These are phyloP conservation scores for Spizaetus ornatus DNA, from an alignment of 2,113 vertebrate genomes.

Conservation along the genomic window DNA sequence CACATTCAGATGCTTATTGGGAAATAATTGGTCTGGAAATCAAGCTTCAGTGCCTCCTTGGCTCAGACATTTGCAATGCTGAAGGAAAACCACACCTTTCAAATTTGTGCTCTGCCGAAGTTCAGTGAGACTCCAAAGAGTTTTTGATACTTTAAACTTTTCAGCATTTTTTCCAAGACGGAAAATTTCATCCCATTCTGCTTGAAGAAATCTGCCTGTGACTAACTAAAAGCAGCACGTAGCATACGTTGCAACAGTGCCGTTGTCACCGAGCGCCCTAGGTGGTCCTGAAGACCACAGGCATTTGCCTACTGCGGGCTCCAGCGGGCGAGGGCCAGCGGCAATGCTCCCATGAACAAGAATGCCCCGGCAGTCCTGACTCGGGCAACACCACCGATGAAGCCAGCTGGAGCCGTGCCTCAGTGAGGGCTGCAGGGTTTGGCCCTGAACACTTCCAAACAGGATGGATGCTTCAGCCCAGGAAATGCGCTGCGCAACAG, in stretches of 20 bases:
- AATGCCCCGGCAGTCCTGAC: not conserved
- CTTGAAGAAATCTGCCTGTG: not conserved
- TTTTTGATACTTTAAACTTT: not conserved
- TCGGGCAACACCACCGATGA: fast-evolving
- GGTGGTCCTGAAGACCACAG: constrained; percentile 15
- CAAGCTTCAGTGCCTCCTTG: not conserved
- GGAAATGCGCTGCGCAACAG: not conserved
- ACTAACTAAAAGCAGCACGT: constrained; percentile 1
- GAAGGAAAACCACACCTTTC: constrained; percentile 14
- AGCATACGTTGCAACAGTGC: not conserved
- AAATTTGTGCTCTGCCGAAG: not conserved
- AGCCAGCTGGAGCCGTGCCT: not conserved
- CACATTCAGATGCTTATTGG: not conserved
- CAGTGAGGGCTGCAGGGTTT: not conserved
- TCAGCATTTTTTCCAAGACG: not conserved
- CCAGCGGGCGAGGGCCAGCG: fast-evolving
- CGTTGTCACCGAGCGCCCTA: not conserved
- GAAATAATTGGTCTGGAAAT: constrained; percentile 25
- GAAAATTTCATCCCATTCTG: not conserved
- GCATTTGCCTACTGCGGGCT: not conserved
- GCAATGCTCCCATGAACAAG: not conserved
- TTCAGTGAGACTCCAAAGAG: not conserved
- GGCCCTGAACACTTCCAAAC: not conserved
- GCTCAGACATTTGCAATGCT: not conserved
- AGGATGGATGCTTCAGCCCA: not conserved